phyloP scores from a whole-genome alignment of 2,888 invertebrate species.

The Melolontha melolontha region DNA sequence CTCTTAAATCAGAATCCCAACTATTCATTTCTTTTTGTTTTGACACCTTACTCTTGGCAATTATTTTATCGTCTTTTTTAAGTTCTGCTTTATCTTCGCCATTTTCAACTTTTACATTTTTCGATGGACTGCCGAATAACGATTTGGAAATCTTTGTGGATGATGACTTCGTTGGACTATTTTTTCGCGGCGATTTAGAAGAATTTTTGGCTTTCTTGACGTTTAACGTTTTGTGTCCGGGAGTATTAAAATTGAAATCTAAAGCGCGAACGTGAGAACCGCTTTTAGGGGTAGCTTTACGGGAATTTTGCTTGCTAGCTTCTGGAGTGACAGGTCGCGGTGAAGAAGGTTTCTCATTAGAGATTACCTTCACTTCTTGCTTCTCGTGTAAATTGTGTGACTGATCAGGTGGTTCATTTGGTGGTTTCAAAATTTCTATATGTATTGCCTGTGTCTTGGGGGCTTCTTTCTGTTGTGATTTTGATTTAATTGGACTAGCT shows the following conservation, averaged over 20 bases:
- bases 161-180: slow-evolving; percentile 13
- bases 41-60: slow-evolving; percentile 24
- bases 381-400: neutral
- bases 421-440: slow-evolving; percentile 26
- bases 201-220: slow-evolving; percentile 7
- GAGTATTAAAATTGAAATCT: slow-evolving; percentile 72
- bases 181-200: slow-evolving; percentile 29
- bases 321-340: slow-evolving; percentile 26
- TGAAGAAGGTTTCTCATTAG: neutral
- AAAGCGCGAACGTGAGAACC: slow-evolving; percentile 76
- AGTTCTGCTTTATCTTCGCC: slow-evolving; percentile 23
- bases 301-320: slow-evolving; percentile 44
- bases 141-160: slow-evolving; percentile 45
- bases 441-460: slow-evolving; percentile 10
- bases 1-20: slow-evolving; percentile 58
- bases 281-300: slow-evolving; percentile 73
- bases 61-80: neutral
- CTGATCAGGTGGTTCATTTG: slow-evolving; percentile 5
- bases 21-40: slow-evolving; percentile 35
- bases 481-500: neutral
- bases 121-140: slow-evolving; percentile 42
- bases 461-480: neutral
- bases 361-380: neutral
- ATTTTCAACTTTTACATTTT: slow-evolving; percentile 19
- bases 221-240: slow-evolving; percentile 23